Evolutionary conservation across 2,113 vertebrate genomes (phyloP), one percentile per base, ranked within the genome.

Genomic region (Peromyscus californicus): DNA sequence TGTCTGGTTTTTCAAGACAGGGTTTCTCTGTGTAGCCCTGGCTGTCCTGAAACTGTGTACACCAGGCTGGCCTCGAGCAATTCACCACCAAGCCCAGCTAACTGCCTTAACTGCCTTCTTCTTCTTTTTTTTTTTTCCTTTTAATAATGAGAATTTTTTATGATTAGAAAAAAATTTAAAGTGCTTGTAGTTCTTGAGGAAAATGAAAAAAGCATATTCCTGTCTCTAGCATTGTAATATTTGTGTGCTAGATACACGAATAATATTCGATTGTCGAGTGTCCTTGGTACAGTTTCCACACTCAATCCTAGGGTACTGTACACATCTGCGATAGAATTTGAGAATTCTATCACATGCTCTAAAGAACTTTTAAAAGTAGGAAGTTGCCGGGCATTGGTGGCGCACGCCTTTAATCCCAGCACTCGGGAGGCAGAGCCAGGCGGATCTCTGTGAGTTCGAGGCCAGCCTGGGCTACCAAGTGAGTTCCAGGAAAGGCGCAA

Each of bases 141-240:
- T 63, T 63, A 63, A 63, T 70, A 9, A 36, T 70, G 13, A 36
- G 3, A 33, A n/a, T 91, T 75, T 90, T 51, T 79, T 85, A 74
- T 69, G 45, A 82, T 78, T 65, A 59, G 33, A 87, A 91, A 96
- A 96, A 76, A 94, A 96, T 33, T 87, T 39, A 17, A 80, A 80
- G 48, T 54, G 1, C 39, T 65, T 87, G 36, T 39, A 67, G 2
- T 94, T 63, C 19, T 61, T 22, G 91, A 39, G 72, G 45, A 91
- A 89, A 93, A 57, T 39, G 33, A 26, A 8, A 63, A 90, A 90
- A 45, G 29, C 31, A 29, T 17, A 36, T 1, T 19, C 7, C 8
- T 36, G 29, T 76, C n/a, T 82, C 12, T 51, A 51, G 12, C 59
- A 39, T 54, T 69, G 0, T 54, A 3, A 79, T 80, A 48, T 83